phyloP scores from a whole-genome alignment of 2,797 vertebrate genomes.

The Hipposideros larvatus region DNA sequence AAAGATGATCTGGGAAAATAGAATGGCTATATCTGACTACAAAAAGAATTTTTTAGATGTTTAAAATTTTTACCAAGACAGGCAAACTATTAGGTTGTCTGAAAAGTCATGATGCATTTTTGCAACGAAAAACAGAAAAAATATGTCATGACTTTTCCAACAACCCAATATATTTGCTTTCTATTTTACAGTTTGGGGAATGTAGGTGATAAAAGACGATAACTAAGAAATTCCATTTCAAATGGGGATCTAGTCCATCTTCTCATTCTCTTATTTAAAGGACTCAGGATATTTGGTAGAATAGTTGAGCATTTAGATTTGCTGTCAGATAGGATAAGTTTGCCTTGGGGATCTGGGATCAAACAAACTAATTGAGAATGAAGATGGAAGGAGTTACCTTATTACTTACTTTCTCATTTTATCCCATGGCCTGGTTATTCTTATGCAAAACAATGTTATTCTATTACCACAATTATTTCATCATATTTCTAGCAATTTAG shows the following conservation, averaged over 20 bases:
- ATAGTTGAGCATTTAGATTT: neutral
- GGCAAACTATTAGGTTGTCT: neutral
- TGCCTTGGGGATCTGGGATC: neutral
- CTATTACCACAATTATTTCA: neutral
- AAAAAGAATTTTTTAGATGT: neutral
- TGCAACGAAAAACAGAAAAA: too few relatives aligned
- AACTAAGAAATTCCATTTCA: neutral
- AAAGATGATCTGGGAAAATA: neutral
- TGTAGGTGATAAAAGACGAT: neutral
- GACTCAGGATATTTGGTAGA: neutral
- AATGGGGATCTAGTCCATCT: neutral
- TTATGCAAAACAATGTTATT: neutral
- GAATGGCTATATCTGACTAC: neutral
- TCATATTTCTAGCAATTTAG: neutral
- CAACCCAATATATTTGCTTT: neutral
- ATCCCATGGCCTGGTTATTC: neutral
- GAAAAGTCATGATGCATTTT: too few relatives aligned
- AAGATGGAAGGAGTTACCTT: neutral
- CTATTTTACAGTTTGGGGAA: neutral
- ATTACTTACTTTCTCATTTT: slow-evolving; percentile 7
- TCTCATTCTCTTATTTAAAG: neutral
- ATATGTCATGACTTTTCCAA: too few relatives aligned
- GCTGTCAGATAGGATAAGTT: neutral
- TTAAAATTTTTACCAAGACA: neutral
- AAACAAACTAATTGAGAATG: neutral